phyloP scores from a whole-genome alignment of 2,113 vertebrate genomes.

The Periophthalmodon schlosseri region DNA sequence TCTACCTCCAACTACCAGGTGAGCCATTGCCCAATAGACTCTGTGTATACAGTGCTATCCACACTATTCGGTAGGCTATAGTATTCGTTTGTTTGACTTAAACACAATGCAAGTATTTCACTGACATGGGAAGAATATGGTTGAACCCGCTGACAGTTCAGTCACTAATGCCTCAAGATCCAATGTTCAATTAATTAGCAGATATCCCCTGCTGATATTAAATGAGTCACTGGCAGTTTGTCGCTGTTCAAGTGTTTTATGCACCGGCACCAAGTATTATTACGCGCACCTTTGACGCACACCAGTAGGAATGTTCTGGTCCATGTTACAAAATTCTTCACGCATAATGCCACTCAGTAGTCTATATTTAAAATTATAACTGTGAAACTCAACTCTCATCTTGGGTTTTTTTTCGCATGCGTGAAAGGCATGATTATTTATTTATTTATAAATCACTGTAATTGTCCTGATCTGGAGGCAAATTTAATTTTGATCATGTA shows the following conservation, averaged over 20 bases:
- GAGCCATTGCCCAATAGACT: slow-evolving; percentile 25
- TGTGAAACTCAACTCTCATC: not conserved
- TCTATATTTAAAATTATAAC: not conserved
- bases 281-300: not conserved
- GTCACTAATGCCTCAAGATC: slow-evolving; percentile 32
- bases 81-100: not conserved
- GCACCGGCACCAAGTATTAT: not conserved
- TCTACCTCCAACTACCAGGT: slow-evolving; percentile 89
- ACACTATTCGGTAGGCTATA: not conserved
- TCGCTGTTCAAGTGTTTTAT: slow-evolving; percentile 1
- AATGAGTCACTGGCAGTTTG: not conserved
- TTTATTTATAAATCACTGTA: not conserved
- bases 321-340: not conserved
- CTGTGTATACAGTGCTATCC: not conserved
- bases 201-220: not conserved
- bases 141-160: slow-evolving; percentile 35
- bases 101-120: slow-evolving; percentile 2
- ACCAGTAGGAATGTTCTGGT: not conserved
- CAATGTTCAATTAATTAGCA: slow-evolving; percentile 20
- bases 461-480: not conserved
- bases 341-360: not conserved
- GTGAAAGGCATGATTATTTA: not conserved
- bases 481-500: not conserved
- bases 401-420: not conserved
- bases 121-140: not conserved